phyloP scores from a whole-genome alignment of 2,888 invertebrate species.

The Phania funesta region DNA sequence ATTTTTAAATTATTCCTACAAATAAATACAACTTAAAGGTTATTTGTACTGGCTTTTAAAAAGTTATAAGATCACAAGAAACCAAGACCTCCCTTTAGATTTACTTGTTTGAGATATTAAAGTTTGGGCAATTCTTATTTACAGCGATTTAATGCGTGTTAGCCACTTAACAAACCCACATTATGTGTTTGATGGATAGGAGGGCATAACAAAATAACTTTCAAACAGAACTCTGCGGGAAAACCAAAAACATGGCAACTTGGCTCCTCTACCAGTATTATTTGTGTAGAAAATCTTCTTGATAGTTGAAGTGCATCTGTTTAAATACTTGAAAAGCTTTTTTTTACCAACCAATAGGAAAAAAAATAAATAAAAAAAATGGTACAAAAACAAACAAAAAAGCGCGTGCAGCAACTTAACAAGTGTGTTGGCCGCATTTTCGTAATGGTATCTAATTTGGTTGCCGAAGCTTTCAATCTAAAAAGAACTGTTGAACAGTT shows the following conservation, averaged over 20 bases:
- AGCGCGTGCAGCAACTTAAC: constrained; percentile 52
- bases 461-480: constrained; percentile 2
- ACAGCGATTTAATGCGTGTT: no score
- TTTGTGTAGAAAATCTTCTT: neutral
- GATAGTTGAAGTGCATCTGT: constrained; percentile 26
- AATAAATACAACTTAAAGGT: no score
- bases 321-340: constrained; percentile 20
- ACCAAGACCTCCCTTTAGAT: no score
- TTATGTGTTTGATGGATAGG: no score
- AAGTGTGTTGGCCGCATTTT: constrained; percentile 63
- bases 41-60: no score
- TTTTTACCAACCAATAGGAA: constrained; percentile 11
- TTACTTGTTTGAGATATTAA: no score
- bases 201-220: no score
- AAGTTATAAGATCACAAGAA: no score
- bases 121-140: no score
- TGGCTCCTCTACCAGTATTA: neutral
- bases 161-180: no score
- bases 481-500: constrained; percentile 4
- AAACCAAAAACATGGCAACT: neutral
- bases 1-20: no score
- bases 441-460: constrained; percentile 22
- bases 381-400: constrained; percentile 40
- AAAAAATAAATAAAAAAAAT: constrained; percentile 16
- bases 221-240: no score